Base-by-base conservation (phyloP, 2,888 invertebrate species). In the Eremobia ochroleuca region DNA sequence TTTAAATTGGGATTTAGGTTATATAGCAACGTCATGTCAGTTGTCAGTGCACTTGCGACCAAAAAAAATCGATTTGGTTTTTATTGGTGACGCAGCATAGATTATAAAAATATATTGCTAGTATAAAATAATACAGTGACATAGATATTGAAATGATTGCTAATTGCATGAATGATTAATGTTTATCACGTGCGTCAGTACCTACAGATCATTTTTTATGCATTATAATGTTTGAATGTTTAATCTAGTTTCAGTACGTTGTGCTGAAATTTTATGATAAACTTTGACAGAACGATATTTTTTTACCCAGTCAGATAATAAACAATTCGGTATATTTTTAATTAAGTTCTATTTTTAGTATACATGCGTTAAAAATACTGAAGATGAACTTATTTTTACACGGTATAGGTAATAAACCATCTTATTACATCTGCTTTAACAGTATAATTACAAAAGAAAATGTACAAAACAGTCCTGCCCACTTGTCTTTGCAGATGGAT, bases 81-180 rank as follows among this genome's bases (percentile, higher is more conserved):
- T 79, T 43, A 65, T 83, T 34, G 6, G 15, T 46, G n/a, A 1
- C n/a, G 21, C 28, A 55, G 40, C 61, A 64, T 31, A 61, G 55
- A 68, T 2, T 25, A 69, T n/a, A 34, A 58, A 62, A 52, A 59
- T 40, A 11, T 52, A 68, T 58, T 61, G 59, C 34, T 43, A 25
- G 25, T 25, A 86, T 52, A 66, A 65, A n/a, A n/a, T n/a, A n/a
- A 79, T 59, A 62, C 34, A 34, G 55, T 70, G 64, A 55, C 72
- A 76, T 70, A 59, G 70, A 43, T 74, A 78, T 69, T 52, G 18
- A 62, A 72, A 84, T 73, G 18, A 64, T 66, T 79, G 72, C 52
- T 80, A 72, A 85, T 75, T 84, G 70, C 62, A 64, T 83, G 69
- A 72, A 87, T 75, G 74, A 74, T 34, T 84, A 75, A 84, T 87